These are phyloP conservation scores for Diogma glabrata DNA, from an alignment of 2,888 invertebrate genomes.

Conservation along the genomic window DNA sequence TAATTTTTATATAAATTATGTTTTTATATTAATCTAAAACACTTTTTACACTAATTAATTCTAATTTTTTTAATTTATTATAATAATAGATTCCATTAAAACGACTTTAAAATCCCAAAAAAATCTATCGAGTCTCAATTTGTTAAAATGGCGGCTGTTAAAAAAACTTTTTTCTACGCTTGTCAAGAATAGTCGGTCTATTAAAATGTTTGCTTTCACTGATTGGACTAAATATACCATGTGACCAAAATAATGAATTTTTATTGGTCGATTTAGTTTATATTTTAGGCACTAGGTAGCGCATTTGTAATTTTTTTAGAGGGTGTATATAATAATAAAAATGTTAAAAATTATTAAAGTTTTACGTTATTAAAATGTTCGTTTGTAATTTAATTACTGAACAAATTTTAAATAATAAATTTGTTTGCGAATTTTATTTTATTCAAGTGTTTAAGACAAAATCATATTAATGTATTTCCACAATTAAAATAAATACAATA, in stretches of 20 bases:
- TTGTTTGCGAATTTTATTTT: no score
- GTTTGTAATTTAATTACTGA: no score
- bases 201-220: conserved; percentile 34
- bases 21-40: conserved; percentile 9
- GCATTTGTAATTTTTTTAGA: conserved; percentile 2
- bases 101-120: conserved; percentile 42
- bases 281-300: neutral
- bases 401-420: no score
- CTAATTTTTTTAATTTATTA: conserved; percentile 9
- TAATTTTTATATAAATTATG: conserved; percentile 12
- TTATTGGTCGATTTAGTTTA: conserved; percentile 13
- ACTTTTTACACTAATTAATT: conserved; percentile 15
- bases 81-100: conserved; percentile 9
- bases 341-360: no score
- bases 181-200: conserved; percentile 63
- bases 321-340: conserved; percentile 8
- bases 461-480: no score
- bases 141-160: conserved; percentile 85
- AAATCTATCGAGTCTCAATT: conserved; percentile 49
- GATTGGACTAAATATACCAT: conserved; percentile 35
- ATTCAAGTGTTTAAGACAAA: no score
- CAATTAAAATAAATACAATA: no score
- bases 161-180: no score
- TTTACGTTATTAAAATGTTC: no score
- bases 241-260: conserved; percentile 14